Percentiles rank a stretch among this genome's conserved stretches.
Evolutionary conservation across 2,113 vertebrate genomes (phyloP).

Genomic region (Sialia sialis): DNA sequence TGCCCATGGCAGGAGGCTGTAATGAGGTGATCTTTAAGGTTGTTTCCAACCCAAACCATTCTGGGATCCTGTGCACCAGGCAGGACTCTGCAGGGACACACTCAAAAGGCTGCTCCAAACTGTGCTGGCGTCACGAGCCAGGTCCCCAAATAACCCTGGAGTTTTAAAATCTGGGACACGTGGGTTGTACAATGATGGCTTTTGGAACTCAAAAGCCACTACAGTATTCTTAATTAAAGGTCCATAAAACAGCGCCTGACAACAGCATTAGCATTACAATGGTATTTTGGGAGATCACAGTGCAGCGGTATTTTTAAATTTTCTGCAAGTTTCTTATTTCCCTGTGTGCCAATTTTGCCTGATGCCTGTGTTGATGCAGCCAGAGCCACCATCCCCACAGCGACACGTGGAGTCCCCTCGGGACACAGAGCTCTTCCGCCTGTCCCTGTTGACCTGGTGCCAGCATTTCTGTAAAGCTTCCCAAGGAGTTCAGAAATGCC

Average conservation of each 20-base stretch:
- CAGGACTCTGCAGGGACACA: background rate
- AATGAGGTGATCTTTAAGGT: background rate
- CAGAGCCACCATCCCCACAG: background rate
- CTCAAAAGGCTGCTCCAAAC: background rate
- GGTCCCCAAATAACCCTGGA: constrained; percentile 18
- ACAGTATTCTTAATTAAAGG: constrained; percentile 29
- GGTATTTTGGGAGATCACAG: constrained; percentile 10
- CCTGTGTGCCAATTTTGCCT: background rate
- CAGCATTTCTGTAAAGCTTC: background rate
- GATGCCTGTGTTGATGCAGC: background rate
- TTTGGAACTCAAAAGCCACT: background rate
- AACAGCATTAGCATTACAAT: background rate
- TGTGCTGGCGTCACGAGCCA: background rate
- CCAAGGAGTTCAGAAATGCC: background rate
- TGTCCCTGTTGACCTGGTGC: background rate
- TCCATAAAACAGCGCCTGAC: background rate
- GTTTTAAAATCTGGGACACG: background rate
- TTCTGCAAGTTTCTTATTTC: background rate
- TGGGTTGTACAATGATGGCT: background rate
- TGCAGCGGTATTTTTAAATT: background rate
- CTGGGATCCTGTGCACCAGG: background rate
- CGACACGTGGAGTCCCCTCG: background rate
- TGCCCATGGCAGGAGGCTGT: background rate
- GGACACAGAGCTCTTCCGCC: background rate
- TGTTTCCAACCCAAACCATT: background rate